phyloP scores from a whole-genome alignment of 2,113 vertebrate species.

The Cebus imitator region DNA sequence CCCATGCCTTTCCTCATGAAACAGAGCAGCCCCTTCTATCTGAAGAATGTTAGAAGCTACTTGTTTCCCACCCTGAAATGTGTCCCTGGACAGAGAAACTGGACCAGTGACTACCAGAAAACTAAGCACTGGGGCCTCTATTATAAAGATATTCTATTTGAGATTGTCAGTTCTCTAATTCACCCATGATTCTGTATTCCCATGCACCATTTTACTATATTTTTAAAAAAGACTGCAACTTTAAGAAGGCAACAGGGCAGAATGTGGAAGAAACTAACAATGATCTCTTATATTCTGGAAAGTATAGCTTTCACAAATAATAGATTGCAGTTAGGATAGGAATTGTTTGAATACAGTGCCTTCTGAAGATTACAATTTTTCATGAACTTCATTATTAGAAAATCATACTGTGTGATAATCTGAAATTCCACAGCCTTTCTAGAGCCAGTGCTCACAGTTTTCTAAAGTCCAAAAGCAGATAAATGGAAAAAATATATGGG shows the following conservation, averaged over 20 bases:
- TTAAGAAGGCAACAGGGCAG: background rate
- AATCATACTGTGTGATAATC: background rate
- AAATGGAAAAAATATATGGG: too few relatives aligned
- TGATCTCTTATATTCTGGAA: background rate
- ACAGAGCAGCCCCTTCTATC: background rate
- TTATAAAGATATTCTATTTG: background rate
- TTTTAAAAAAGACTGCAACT: background rate
- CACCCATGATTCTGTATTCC: background rate
- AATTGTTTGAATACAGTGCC: background rate
- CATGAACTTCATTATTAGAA: background rate
- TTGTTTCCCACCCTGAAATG: background rate
- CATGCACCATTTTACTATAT: background rate
- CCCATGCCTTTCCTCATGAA: background rate
- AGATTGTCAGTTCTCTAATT: background rate
- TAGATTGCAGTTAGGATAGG: background rate
- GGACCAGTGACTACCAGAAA: background rate
- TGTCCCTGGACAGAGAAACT: background rate
- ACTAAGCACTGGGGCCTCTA: background rate
- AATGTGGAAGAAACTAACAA: background rate
- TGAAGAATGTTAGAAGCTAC: background rate
- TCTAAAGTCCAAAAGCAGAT: too few relatives aligned
- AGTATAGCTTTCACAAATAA: background rate
- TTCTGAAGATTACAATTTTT: background rate
- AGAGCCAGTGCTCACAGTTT: too few relatives aligned
- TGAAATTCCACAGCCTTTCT: background rate